Base-by-base conservation (phyloP, 2,888 invertebrate species). In the Dasypolia templi region DNA sequence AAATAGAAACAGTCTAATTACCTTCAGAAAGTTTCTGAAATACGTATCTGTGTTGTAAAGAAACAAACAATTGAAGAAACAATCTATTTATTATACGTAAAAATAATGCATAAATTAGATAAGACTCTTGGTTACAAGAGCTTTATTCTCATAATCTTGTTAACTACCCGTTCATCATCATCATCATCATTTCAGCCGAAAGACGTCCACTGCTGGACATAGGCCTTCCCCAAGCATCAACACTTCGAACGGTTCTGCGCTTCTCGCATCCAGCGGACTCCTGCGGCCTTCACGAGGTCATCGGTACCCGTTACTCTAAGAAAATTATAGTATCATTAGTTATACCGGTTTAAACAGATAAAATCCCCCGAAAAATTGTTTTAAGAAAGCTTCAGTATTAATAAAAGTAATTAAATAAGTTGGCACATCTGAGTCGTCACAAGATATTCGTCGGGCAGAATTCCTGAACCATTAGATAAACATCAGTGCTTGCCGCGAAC, bases 401-500 rank as follows among this genome's bases (percentile, higher is more conserved):
- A 51, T 2, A 56, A 56, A 56, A 35, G 5, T 9, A 62, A 35
- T 44, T 72, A 42, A 42, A 72, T 39, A 63, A 11, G 72, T 39
- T 75, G 66, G 84, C 68, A 81, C 73, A 66, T 81, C 75, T 87
- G 86, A 77, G 81, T 79, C 42, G 68, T 77, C 72, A 64, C 64
- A 68, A 77, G 64, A 79, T 77, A 86, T 74, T 72, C 68, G 79
- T 55, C 67, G 55, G 29, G 69, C 69, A 69, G 70, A 83, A 83
- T 82, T 83, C 79, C 77, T 64, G 44, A 44, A 63, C 68, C 69
- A 69, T 63, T 72, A 80, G 83, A 87, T 87, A 87, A 70, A 75
- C 82, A 83, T 77, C 82, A 82, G 73, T 56, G 75, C 53, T 22
- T 59, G 72, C 70, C 68, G 73, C 72, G 49, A 67, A 72, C 72